These are phyloP conservation scores for Orthosia gracilis DNA, from an alignment of 2,888 invertebrate species.

Conservation along the genomic window DNA sequence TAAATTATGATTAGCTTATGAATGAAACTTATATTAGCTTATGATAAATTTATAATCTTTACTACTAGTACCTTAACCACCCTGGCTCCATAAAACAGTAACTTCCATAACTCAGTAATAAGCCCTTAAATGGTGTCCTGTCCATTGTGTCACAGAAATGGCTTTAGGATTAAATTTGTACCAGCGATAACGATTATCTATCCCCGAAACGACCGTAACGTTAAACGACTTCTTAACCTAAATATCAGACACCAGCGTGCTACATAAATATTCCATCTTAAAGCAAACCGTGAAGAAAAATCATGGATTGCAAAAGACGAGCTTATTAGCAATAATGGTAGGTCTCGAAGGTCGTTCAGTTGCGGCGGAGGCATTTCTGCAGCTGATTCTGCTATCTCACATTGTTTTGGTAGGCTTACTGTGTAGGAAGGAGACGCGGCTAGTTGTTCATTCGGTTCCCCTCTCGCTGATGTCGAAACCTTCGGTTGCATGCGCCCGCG, in stretches of 20 bases:
- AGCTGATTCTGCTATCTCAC: slow-evolving; percentile 75
- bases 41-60: neutral
- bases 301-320: slow-evolving; percentile 85
- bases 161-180: slow-evolving; percentile 23
- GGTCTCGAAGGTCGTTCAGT: slow-evolving; percentile 87
- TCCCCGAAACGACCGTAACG: slow-evolving; percentile 11
- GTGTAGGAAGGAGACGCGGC: slow-evolving; percentile 79
- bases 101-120: slow-evolving; percentile 19
- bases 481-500: slow-evolving; percentile 83
- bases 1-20: too few relatives aligned
- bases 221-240: slow-evolving; percentile 14
- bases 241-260: slow-evolving; percentile 30
- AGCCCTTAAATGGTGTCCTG: slow-evolving; percentile 6
- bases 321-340: slow-evolving; percentile 88
- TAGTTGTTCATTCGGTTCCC: slow-evolving; percentile 74
- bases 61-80: neutral
- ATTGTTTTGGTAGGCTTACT: slow-evolving; percentile 36
- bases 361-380: slow-evolving; percentile 74
- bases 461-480: slow-evolving; percentile 85
- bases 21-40: too few relatives aligned
- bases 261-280: slow-evolving; percentile 63
- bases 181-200: slow-evolving; percentile 11
- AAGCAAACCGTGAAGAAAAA: slow-evolving; percentile 81
- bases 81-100: neutral
- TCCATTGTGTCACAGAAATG: slow-evolving; percentile 19